A percentile compares a stretch with the other conserved stretches of the same genome.
phyloP scores from a whole-genome alignment of 2,888 invertebrate species.

The Orchestes rusci region DNA sequence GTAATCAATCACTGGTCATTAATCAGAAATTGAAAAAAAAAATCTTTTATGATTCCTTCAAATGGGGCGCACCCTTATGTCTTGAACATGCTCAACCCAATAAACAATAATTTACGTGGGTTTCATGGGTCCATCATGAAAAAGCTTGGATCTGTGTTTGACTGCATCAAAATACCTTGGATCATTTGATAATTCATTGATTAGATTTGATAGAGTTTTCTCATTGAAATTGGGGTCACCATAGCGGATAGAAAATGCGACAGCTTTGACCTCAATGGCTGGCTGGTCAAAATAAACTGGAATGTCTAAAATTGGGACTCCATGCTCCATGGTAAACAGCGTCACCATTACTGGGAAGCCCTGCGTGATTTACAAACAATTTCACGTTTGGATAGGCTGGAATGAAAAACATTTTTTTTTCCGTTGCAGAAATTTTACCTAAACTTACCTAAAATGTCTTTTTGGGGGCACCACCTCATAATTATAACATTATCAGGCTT shows the following conservation, averaged over 20 bases:
- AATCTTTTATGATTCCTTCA: no score
- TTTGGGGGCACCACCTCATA: conserved; percentile 61
- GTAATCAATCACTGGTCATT: no score
- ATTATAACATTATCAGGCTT: conserved; percentile 52
- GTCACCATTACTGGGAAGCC: conserved; percentile 45
- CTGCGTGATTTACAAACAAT: conserved; percentile 47
- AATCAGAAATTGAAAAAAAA: no score
- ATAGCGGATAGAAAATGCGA: conserved; percentile 41
- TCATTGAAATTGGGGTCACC: conserved; percentile 42
- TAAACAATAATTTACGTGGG: conserved; percentile 33
- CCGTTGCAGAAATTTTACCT: not conserved
- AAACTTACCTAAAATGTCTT: conserved; percentile 34
- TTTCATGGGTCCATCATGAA: conserved; percentile 32
- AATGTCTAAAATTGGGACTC: conserved; percentile 47
- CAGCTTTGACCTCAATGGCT: conserved; percentile 45
- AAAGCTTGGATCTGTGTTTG: conserved; percentile 27
- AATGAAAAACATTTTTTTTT: not conserved
- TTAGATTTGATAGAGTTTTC: conserved; percentile 35
- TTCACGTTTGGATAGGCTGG: conserved; percentile 44
- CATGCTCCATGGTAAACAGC: conserved; percentile 46
- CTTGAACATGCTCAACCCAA: conserved; percentile 36
- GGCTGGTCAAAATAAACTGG: conserved; percentile 49
- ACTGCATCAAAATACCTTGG: conserved; percentile 30
- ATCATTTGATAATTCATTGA: conserved; percentile 43
- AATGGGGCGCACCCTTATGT: conserved; percentile 34